phyloP scores from a whole-genome alignment of 1,140 invertebrate genomes.

The Cydia strobilella region DNA sequence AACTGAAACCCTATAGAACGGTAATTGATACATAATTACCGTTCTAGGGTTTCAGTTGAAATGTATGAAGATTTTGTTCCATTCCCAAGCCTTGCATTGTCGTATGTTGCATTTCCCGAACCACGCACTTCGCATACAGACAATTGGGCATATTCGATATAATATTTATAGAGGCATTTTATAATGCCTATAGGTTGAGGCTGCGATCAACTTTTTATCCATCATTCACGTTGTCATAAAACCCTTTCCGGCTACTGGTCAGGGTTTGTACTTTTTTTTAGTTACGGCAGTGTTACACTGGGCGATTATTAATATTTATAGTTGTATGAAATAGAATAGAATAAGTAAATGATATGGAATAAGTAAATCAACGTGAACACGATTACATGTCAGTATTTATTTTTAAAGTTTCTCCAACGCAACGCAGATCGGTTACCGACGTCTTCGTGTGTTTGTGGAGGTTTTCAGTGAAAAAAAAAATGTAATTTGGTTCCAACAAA shows the following conservation, averaged over 20 bases:
- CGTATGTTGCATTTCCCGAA: background rate
- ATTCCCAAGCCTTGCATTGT: background rate
- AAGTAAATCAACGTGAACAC: background rate
- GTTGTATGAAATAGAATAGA: background rate
- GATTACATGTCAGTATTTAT: too few species aligned
- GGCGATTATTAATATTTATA: background rate
- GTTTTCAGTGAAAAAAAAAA: too few species aligned
- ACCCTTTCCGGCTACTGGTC: conserved; percentile 16
- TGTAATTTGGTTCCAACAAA: too few species aligned
- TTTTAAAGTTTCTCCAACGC: too few species aligned
- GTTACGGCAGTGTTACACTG: background rate
- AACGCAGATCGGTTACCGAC: too few species aligned
- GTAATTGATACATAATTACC: too few species aligned
- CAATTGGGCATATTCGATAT: background rate
- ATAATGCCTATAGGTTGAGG: background rate
- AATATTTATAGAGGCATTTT: background rate
- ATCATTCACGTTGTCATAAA: conserved; percentile 18
- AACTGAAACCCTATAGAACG: too few species aligned
- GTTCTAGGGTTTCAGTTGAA: too few species aligned
- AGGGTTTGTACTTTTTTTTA: background rate
- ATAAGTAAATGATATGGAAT: background rate
- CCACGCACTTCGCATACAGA: background rate
- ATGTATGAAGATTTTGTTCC: background rate
- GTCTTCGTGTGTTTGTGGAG: too few species aligned
- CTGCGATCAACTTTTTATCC: conserved; percentile 5